Base-by-base conservation (phyloP, 2,888 invertebrate genomes). In the Amphimallon solstitiale region DNA sequence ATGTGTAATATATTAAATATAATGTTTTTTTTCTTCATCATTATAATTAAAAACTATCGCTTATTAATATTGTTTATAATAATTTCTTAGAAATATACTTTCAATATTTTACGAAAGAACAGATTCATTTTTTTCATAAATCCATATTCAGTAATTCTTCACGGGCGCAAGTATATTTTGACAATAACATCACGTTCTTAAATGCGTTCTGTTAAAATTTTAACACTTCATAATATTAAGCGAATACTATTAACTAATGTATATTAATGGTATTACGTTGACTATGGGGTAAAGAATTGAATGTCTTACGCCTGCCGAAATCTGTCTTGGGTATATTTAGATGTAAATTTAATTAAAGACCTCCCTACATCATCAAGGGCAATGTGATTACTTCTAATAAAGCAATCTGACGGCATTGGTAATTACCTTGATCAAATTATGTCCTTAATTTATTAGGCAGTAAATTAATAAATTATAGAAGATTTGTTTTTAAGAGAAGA, bases 371-470 rank as follows among this genome's bases (percentile, higher is more conserved):
- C 56, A 12, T 40, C 56, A 14, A 40, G 40, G 56, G 29, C 56
- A 56, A 56, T 43, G 64, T 64, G 56, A 64, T 64, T 64, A 64
- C 56, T 64, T 56, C 56, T 64, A 64, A 64, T 64, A 64, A 64
- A 64, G 54, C 56, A 64, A 64, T 56, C 54, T 64, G 54, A 56
- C 64, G 54, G 56, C 46, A 21, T 64, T 56, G 37, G 46, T 56
- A 64, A 64, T 64, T 56, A 64, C 19, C 46, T 48, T 56, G 46
- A 64, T 64, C 56, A 38, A 64, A 64, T 64, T 64, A 64, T 64
- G 46, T 23, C 37, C 14, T 40, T 40, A 56, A 56, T 56, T 56
- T 56, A 56, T 29, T 21, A 56, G 7, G n/a, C 40, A 21, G 14
- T 56, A 56, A 56, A 56, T 40, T 56, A 56, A 40, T 56, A 56